These are phyloP conservation scores for Eledone cirrhosa DNA, from an alignment of 2,888 invertebrate genomes.

Conservation along the genomic window DNA sequence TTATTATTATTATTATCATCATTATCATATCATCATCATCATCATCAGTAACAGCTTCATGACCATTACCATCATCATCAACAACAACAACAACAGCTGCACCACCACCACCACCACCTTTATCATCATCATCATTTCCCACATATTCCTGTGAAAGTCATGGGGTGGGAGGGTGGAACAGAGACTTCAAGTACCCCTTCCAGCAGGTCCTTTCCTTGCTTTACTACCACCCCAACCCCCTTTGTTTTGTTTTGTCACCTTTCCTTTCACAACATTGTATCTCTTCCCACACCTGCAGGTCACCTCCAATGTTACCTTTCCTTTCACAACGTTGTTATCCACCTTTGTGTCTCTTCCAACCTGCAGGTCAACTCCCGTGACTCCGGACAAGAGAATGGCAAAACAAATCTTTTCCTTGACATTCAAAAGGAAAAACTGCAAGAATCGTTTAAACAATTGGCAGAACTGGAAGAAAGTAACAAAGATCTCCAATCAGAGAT, in stretches of 20 bases:
- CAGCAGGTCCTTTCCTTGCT: background rate
- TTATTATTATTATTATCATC: no score
- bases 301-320: background rate
- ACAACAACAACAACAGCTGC: no score
- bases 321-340: background rate
- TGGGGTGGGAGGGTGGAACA: no score
- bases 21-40: no score
- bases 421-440: constrained; percentile 21
- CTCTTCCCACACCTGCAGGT: background rate
- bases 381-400: background rate
- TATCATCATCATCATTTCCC: no score
- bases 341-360: background rate
- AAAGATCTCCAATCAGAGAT: constrained; percentile 11
- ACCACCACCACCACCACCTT: no score
- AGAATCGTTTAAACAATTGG: background rate
- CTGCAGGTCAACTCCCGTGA: constrained; percentile 15
- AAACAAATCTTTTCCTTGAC: constrained; percentile 4
- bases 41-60: no score
- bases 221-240: background rate
- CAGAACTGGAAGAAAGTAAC: constrained; percentile 15
- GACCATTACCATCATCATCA: no score
- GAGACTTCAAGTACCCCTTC: no score
- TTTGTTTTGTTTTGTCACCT: background rate
- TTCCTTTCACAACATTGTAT: background rate
- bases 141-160: no score